A percentile compares a stretch with the other conserved stretches of the same genome.
phyloP scores from a whole-genome alignment of 1,140 invertebrate species.

The Apocrypta bakeri region DNA sequence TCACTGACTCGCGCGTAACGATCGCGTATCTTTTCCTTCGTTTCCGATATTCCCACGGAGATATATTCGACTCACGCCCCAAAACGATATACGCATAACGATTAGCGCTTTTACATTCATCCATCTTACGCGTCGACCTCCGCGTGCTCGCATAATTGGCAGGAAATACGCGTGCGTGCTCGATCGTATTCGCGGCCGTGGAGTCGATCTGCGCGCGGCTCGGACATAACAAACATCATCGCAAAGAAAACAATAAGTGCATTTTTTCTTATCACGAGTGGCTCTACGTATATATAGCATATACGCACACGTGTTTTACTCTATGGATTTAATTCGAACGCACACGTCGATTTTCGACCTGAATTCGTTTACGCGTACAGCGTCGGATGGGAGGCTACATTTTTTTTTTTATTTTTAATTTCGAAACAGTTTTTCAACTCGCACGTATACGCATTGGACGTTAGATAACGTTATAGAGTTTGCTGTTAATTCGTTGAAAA shows the following conservation, averaged over 20 bases:
- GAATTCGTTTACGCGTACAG: too few relatives aligned
- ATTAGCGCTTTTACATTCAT: conserved; percentile 6
- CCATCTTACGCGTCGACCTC: conserved; percentile 10
- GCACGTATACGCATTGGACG: too few relatives aligned
- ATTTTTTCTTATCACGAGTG: conserved; percentile 30
- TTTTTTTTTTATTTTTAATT: too few relatives aligned
- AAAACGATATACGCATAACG: not conserved
- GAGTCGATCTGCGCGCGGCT: not conserved
- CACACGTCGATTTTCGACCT: too few relatives aligned
- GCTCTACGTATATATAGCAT: not conserved
- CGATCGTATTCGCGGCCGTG: not conserved
- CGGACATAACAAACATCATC: not conserved
- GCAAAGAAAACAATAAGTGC: conserved; percentile 15
- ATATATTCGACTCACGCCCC: too few relatives aligned
- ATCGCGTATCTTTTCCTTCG: too few relatives aligned
- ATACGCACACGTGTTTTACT: too few relatives aligned
- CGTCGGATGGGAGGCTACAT: too few relatives aligned
- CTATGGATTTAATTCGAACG: too few relatives aligned
- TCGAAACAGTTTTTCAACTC: too few relatives aligned
- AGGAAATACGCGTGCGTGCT: not conserved
- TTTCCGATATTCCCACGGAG: not conserved
- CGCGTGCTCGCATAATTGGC: not conserved
- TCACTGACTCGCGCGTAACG: not conserved
- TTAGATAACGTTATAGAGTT: too few relatives aligned
- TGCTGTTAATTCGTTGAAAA: too few relatives aligned